Percentiles rank a stretch among this genome's conserved stretches.
These are phyloP conservation scores for Selene dorsalis DNA, from an alignment of 2,797 vertebrate genomes.

Conservation along the genomic window DNA sequence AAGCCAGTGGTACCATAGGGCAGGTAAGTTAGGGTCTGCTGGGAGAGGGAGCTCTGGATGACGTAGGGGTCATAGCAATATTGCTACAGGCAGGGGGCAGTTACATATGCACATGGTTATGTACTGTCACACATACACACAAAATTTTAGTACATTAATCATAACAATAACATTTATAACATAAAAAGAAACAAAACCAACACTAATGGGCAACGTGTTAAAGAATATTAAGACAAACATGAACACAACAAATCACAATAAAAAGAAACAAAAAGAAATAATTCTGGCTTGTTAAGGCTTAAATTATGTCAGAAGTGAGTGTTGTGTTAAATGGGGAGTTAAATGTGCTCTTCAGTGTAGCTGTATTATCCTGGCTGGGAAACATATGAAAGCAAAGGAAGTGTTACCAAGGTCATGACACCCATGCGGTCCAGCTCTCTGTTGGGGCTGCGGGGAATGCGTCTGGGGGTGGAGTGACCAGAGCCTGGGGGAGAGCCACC, in stretches of 20 bases:
- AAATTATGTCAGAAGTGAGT: not conserved
- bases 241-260: not conserved
- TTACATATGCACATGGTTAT: conserved; percentile 60
- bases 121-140: conserved; percentile 23
- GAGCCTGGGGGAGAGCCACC: conserved; percentile 88
- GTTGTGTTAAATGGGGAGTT: not conserved
- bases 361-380: not conserved
- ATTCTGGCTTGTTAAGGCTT: not conserved
- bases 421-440: conserved; percentile 94
- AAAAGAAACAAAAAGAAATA: not conserved
- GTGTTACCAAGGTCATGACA: conserved; percentile 93
- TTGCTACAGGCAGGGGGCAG: conserved; percentile 67
- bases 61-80: conserved; percentile 81
- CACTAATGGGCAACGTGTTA: not conserved
- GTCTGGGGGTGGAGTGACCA: conserved; percentile 91
- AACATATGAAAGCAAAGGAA: not conserved
- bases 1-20: conserved; percentile 71
- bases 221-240: not conserved
- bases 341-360: not conserved
- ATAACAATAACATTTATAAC: conserved; percentile 6
- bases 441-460: conserved; percentile 91
- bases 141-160: conserved; percentile 25
- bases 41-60: conserved; percentile 80
- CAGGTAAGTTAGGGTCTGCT: conserved; percentile 77
- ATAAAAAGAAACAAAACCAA: conserved; percentile 5